Evolutionary conservation across 2,113 vertebrate species (phyloP), one percentile per base, ranked within the genome.

Genomic region (Catharus bicknelli): DNA sequence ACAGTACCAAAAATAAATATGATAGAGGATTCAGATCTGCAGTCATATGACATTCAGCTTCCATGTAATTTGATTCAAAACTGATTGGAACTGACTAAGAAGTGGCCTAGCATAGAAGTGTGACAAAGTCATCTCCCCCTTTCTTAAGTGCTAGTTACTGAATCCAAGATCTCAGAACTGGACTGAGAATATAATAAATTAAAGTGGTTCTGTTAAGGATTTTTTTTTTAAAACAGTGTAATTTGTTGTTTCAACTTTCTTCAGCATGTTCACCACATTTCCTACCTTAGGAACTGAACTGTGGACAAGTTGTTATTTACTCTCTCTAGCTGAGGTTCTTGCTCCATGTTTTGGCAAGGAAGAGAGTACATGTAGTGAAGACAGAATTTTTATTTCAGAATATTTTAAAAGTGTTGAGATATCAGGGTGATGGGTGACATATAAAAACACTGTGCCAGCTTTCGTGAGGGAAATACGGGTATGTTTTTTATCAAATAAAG

Each of bases 181-280:
- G 10, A 34, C 29, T 34, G 30, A 84, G 32, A 81, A 53, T 77
- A 34, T 27, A 9, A 47, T 27, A 27, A 87, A 90, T 75, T 20
- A 53, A 83, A 40, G 20, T 81, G 30, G 40, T 19, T 62, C 16
- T 8, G 54, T 66, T 74, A 27, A 58, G 25, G 90, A 68, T 58
- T 58, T 19, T 8, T 8, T 38, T 2, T 43, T 80, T 2, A 7
- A 0, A 55, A 10, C 26, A 36, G 2, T 0, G 0, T 51, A 43
- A 23, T 82, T 84, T 18, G 70, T 84, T 57, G 9, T 48, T 36
- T 81, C 4, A 2, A 12, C n/a, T 80, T 94, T 68, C 72, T 82
- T 80, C 63, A 66, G 16, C 38, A 53, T 1, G 0, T 48, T 86
- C 7, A 12, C 19, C 19, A 22, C 8, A 3, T 55, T 85, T 86